Percentiles rank a stretch among this genome's conserved stretches.
Evolutionary conservation across 2,797 vertebrate genomes (phyloP).

Genomic region (Cynopterus sphinx): DNA sequence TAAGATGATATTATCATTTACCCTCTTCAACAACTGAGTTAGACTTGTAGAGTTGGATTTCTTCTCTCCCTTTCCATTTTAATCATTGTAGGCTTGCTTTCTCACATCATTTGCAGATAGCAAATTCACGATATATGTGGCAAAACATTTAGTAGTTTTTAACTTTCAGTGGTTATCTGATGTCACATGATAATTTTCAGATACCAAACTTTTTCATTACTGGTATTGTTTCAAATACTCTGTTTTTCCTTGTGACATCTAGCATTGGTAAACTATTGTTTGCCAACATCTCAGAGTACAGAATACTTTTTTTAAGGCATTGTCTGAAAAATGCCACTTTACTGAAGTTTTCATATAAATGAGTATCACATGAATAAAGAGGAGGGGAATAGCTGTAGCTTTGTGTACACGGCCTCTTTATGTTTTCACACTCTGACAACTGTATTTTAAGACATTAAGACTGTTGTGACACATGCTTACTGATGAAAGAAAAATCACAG

Average conservation of each 20-base stretch:
- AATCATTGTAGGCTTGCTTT: neutral
- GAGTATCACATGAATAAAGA: neutral
- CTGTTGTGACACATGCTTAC: conserved; percentile 12
- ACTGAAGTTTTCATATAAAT: neutral
- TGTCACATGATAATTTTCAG: neutral
- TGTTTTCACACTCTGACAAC: neutral
- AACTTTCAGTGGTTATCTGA: neutral
- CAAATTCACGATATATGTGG: neutral
- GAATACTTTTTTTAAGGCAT: neutral
- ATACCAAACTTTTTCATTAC: neutral
- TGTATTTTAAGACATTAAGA: conserved; percentile 36
- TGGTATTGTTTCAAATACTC: neutral
- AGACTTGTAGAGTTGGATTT: conserved; percentile 49
- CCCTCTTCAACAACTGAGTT: conserved; percentile 65
- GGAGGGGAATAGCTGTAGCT: neutral
- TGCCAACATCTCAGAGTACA: neutral
- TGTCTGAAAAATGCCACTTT: neutral
- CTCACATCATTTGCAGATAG: neutral
- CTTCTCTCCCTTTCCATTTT: conserved; percentile 21
- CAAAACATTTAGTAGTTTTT: neutral
- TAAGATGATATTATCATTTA: conserved; percentile 83
- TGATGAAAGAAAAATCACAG: conserved; percentile 49
- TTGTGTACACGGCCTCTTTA: neutral
- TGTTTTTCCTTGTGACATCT: neutral
- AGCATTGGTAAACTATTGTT: neutral